Evolutionary conservation across 2,113 vertebrate species (phyloP).

Genomic region (Sula dactylatra): DNA sequence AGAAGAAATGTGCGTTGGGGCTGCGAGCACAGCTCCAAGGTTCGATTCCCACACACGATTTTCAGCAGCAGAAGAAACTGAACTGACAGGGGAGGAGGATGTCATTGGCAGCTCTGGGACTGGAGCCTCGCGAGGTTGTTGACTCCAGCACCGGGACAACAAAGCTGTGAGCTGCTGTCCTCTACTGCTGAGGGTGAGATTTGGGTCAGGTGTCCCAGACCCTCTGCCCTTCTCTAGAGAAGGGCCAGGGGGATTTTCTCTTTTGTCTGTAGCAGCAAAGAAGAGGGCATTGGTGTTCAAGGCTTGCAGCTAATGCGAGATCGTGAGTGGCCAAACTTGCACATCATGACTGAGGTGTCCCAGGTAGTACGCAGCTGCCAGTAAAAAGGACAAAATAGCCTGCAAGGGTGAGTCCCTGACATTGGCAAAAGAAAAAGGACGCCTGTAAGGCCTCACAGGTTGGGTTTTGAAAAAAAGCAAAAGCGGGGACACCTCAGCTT

Average conservation of each 20-base stretch:
- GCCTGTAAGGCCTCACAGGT: not conserved
- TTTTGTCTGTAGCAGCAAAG: not conserved
- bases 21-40: not conserved
- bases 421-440: not conserved
- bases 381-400: not conserved
- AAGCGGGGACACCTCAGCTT: not conserved
- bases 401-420: not conserved
- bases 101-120: not conserved
- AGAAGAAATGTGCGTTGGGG: accelerated
- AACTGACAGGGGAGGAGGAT: not conserved
- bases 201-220: accelerated
- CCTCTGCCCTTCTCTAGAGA: not conserved
- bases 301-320: not conserved
- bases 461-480: not conserved
- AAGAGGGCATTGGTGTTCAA: not conserved
- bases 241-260: not conserved
- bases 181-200: not conserved
- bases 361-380: accelerated
- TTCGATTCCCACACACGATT: accelerated
- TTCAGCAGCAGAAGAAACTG: not conserved
- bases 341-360: not conserved
- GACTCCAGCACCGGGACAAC: not conserved
- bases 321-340: not conserved
- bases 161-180: not conserved
- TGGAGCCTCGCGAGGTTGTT: accelerated